phyloP scores from a whole-genome alignment of 2,797 vertebrate species.

The Siniperca scherzeri region DNA sequence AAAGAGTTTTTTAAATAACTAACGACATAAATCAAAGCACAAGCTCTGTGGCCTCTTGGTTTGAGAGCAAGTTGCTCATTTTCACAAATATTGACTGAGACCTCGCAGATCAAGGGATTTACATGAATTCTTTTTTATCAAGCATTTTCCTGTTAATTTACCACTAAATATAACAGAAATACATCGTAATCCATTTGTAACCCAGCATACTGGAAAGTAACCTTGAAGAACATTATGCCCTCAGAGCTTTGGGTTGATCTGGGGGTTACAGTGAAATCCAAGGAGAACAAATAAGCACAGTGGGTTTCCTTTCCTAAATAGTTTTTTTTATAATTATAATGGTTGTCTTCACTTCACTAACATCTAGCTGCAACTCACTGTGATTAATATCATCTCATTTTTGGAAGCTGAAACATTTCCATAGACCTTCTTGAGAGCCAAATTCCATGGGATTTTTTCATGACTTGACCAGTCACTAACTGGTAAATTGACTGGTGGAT shows the following conservation, averaged over 20 bases:
- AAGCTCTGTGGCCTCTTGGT: background rate
- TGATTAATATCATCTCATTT: background rate
- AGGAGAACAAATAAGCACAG: background rate
- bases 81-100: slow-evolving; percentile 8
- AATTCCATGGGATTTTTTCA: no score
- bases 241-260: background rate
- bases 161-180: background rate
- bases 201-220: background rate
- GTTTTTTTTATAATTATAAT: background rate
- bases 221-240: background rate
- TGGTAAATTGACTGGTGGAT: background rate
- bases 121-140: background rate
- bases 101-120: background rate
- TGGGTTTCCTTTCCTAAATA: background rate
- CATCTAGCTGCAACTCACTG: background rate
- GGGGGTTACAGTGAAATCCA: background rate
- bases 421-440: background rate
- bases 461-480: background rate
- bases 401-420: background rate
- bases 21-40: background rate
- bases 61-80: background rate
- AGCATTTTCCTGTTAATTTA: background rate
- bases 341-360: background rate
- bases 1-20: background rate
- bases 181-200: background rate